These are phyloP conservation scores for Macrotus californicus DNA, from an alignment of 2,113 vertebrate genomes.

Conservation along the genomic window DNA sequence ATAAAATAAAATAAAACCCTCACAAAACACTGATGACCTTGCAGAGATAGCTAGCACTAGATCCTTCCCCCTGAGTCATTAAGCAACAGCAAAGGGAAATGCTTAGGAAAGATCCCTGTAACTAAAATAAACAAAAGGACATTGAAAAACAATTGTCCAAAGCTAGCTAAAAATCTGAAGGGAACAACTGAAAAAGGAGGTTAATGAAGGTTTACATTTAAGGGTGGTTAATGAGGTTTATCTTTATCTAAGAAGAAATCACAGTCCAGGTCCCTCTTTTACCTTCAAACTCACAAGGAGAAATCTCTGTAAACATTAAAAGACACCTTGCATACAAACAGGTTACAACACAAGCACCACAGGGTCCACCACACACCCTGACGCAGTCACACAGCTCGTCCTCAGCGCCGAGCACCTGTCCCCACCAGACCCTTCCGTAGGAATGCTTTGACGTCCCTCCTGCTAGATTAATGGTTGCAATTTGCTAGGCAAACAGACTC, in stretches of 20 bases:
- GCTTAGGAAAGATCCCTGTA: background rate
- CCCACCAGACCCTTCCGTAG: too few species aligned
- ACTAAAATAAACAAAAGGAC: background rate
- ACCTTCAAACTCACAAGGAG: background rate
- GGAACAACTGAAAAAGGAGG: too few species aligned
- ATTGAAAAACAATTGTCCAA: background rate
- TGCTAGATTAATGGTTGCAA: rapidly evolving
- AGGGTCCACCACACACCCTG: too few species aligned
- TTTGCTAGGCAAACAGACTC: background rate
- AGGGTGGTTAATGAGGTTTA: background rate
- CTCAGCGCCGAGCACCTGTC: rapidly evolving
- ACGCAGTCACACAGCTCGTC: rapidly evolving
- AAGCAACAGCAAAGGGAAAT: background rate
- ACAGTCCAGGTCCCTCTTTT: background rate
- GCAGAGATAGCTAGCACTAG: rapidly evolving
- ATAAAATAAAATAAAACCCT: background rate
- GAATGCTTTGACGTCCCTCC: rapidly evolving
- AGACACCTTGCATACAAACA: background rate
- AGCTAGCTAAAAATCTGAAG: background rate
- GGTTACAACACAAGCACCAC: rapidly evolving
- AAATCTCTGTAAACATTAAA: background rate
- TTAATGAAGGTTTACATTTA: background rate
- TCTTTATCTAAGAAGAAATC: background rate
- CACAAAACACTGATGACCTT: background rate
- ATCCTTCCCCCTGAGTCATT: rapidly evolving